Evolutionary conservation across 2,797 vertebrate species (phyloP), one percentile per base, ranked within the genome.

Genomic region (Melanotaenia pygmaea): DNA sequence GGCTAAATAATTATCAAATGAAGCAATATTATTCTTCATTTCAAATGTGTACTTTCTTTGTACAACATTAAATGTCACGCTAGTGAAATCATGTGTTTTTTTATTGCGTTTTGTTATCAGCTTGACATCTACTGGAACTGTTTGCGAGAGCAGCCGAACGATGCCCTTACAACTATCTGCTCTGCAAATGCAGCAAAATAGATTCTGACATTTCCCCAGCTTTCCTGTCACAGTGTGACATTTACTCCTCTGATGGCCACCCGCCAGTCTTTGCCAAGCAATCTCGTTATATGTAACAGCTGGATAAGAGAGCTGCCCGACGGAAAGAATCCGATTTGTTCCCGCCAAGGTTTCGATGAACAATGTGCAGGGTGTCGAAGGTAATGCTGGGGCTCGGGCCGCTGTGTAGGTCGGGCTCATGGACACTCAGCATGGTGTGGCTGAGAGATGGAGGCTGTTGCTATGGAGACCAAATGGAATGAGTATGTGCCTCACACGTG

Each of bases 401-500:
- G 72, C 51, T 12, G 76, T 72, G 70, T 69, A 83, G 89, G 88
- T 90, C 76, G 76, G 70, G 59, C 73, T 85, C 78, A 80, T 74
- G 81, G 86, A 86, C 81, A 51, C 86, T 5, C 85, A 83, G 90
- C 78, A 6, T 66, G 88, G 70, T 51, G 67, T 50, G 6, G 43
- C 8, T 18, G 70, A 73, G 62, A 70, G 80, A 76, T 76, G 70
- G 86, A 88, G 83, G 80, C 86, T 81, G 93, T 94, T 92, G 80
- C 90, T 74, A 90, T 93, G 90, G 90, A 59, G 72, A 92, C 84
- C 34, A 59, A 70, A 73, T 69, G 59, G 71, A 59, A 70, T 56
- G 26, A 77, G 38, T 57, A 57, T 72, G 60, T 68, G 59, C 56
- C 81, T 77, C 30, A 67, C 69, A 47, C 79, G 70, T 89, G 79